phyloP scores from a whole-genome alignment of 2,113 vertebrate genomes.

The Onychostoma macrolepis region DNA sequence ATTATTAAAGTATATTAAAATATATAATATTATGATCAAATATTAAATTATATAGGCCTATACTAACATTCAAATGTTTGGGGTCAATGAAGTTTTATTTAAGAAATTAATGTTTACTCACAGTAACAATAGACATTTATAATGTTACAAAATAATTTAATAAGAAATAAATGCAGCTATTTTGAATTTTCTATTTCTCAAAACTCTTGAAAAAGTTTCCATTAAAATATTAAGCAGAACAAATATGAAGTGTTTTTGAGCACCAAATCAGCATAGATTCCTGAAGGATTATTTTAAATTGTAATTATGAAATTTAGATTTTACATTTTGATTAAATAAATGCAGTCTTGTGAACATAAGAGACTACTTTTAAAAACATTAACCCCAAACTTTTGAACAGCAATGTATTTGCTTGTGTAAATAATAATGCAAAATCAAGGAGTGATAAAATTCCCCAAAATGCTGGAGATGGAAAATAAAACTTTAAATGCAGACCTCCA shows the following conservation, averaged over 20 bases:
- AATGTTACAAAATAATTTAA: neutral
- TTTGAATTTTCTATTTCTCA: neutral
- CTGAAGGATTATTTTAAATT: neutral
- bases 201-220: neutral
- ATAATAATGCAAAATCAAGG: neutral
- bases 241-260: neutral
- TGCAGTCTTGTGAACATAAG: neutral
- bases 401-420: neutral
- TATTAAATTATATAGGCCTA: neutral
- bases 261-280: neutral
- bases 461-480: neutral
- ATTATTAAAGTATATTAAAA: neutral
- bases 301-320: too few species aligned
- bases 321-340: neutral
- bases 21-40: neutral
- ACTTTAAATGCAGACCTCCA: neutral
- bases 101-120: neutral
- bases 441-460: neutral
- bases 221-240: neutral
- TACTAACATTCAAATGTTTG: neutral
- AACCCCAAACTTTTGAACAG: neutral
- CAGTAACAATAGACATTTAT: neutral
- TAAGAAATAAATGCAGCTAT: neutral
- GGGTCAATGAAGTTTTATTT: neutral
- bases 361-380: neutral